Base-by-base conservation (phyloP, 2,113 vertebrate genomes). In the Myrmecophaga tridactyla region DNA sequence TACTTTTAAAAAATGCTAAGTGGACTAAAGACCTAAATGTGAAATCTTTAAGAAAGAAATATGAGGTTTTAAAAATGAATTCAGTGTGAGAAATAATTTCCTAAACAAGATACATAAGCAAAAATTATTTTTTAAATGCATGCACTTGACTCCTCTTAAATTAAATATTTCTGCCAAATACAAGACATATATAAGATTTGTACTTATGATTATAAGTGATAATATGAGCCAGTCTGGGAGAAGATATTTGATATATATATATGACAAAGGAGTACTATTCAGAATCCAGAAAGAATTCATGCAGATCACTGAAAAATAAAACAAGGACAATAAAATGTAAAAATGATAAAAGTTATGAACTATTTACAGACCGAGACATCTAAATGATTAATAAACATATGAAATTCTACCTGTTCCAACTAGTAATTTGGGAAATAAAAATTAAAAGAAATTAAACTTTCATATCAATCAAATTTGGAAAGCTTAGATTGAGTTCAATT, bases 31-130 rank as follows among this genome's bases (percentile, higher is more conserved):
- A 77, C 31, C 39, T 69, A 53, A 63, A 62, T 48, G 65, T 76
- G 29, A 67, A 94, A 72, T 11, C 10, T 46, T 85, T 93, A 48
- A 51, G n/a, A 94, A 96, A 88, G 67, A 93, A 86, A 39, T 82
- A 73, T 62, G n/a, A 76, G 12, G 80, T 4, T n/a, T 63, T 92
- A 86, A 63, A 77, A 96, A 96, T 78, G 18, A 90, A 93, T 70
- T 83, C 76, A 87, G 18, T 72, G 27, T 83, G 29, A 90, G 27
- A 25, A 51, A 87, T 76, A 83, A 80, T 76, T 93, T 67, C 46
- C 78, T 81, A 76, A 92, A 69, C 34, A 89, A 94, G 67, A 87
- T 73, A 4, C 25, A 41, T 53, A 81, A 89, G 15, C 7, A 67
- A 5, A 65, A 80, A 84, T 56, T 75, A 62, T 58, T 85, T 29